Base-by-base conservation (phyloP, 2,888 invertebrate genomes). In the Lochmaea crataegi region DNA sequence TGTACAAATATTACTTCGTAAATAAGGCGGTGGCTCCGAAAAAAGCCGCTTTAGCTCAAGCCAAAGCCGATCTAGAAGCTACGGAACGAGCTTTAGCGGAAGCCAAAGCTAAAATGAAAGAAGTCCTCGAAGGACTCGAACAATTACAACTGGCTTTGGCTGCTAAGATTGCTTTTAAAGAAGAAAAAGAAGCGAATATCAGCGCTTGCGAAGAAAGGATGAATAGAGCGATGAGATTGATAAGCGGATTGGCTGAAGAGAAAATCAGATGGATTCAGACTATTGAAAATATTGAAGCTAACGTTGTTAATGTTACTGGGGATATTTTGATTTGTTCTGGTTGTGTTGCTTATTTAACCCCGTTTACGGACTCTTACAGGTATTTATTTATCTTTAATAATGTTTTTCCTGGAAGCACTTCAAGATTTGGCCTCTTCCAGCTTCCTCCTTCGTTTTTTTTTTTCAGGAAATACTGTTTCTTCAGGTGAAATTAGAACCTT, bases 1-100 rank as follows among this genome's bases (percentile, higher is more conserved):
- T 98, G 92, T 97, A 94, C 86, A 93, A 96, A 84, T 98, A 95
- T 86, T 97, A 97, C 84, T 93, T 94, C 83, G 96, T 97, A 0
- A 95, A 95, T 82, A 89, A 91, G 78, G 89, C 89, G 7, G 95
- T 96, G 0, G 94, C 93, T 0, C 98, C 98, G 0, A 98, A 98
- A 87, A 96, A 96, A 87, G 93, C 91, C 2, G 94, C 95, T 4
- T 87, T 97, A 38, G 90, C 90, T 0, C 89, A 89, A 42, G 97
- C 97, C 0, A 92, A 91, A 63, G 88, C 87, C 12, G 92, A 92
- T n/a, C 87, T 95, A 1, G 88, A 87, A 0, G 87, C 88, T 65
- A 92, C 95, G 0, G 93, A 95, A 85, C 89, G 88, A 81, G 87
- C 89, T 32, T 73, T 96, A 77, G 92, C 90, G 0, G 89, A 87